Evolutionary conservation across 2,113 vertebrate genomes (phyloP).

Genomic region (Heptranchias perlo): DNA sequence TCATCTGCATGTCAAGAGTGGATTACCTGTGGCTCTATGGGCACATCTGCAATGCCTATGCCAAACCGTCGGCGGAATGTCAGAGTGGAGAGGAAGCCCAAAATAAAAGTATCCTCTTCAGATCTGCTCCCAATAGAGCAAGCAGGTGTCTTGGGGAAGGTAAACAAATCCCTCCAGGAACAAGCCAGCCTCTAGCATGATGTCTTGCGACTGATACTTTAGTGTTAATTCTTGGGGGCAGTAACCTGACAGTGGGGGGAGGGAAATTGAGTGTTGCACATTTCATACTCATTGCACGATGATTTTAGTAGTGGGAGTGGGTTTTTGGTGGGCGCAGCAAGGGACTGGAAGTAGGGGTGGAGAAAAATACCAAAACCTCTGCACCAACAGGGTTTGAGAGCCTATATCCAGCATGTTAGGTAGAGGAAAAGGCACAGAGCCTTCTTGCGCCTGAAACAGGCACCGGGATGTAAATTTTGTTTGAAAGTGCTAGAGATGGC

Average conservation of each 20-base stretch:
- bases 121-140: neutral
- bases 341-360: too few relatives aligned
- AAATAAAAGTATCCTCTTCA: neutral
- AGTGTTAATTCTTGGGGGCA: neutral
- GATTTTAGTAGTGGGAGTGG: neutral
- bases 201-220: neutral
- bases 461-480: too few relatives aligned
- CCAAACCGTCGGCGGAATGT: neutral
- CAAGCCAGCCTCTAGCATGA: neutral
- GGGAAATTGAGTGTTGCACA: neutral
- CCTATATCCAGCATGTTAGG: neutral
- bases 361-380: too few relatives aligned
- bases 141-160: neutral
- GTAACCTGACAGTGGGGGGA: neutral
- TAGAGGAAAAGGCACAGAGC: neutral
- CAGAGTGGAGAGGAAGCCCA: neutral
- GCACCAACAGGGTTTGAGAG: neutral
- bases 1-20: neutral
- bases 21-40: neutral
- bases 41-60: neutral
- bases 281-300: neutral
- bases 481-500: too few relatives aligned
- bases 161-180: too few relatives aligned
- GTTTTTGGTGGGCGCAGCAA: neutral
- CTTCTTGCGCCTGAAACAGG: neutral